A percentile compares a stretch with the other conserved stretches of the same genome.
These are phyloP conservation scores for Drosophila monieri DNA, from an alignment of 2,888 invertebrate species.

Conservation along the genomic window DNA sequence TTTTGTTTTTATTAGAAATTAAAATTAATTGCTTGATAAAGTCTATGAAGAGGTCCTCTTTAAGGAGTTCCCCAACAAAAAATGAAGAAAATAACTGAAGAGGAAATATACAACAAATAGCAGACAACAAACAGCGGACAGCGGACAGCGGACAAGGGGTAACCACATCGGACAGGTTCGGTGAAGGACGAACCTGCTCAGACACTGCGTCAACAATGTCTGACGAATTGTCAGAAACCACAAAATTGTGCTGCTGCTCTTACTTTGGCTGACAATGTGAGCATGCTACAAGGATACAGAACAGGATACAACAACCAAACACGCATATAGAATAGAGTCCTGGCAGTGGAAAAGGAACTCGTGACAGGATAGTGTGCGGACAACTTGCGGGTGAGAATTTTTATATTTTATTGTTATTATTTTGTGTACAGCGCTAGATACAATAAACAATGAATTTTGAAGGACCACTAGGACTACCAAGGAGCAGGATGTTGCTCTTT, in stretches of 20 bases:
- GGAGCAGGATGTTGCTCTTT: neutral
- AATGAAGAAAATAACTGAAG: conserved; percentile 12
- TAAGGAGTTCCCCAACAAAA: neutral
- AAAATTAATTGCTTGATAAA: neutral
- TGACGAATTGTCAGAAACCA: conserved; percentile 69
- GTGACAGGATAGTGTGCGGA: conserved; percentile 47
- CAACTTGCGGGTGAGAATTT: conserved; percentile 54
- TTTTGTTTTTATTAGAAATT: neutral
- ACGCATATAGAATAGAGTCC: conserved; percentile 1
- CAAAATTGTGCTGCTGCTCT: conserved; percentile 37
- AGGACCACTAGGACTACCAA: conserved; percentile 25
- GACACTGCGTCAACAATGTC: conserved; percentile 62
- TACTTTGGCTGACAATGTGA: conserved; percentile 16
- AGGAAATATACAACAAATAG: conserved; percentile 15
- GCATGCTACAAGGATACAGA: conserved; percentile 23
- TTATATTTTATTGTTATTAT: conserved; percentile 67
- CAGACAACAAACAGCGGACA: neutral
- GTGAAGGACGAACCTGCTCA: conserved; percentile 43
- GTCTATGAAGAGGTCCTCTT: neutral
- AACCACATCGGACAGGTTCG: conserved; percentile 29
- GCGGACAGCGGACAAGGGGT: neutral
- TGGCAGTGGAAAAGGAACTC: conserved; percentile 19
- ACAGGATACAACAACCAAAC: conserved; percentile 17
- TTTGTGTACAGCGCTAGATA: conserved; percentile 20
- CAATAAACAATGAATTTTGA: conserved; percentile 24